Percentiles rank a stretch among this genome's conserved stretches.
Conservation (phyloP, 2,888 invertebrate genomes). For the Sarcophaga carnaria region DNA sequence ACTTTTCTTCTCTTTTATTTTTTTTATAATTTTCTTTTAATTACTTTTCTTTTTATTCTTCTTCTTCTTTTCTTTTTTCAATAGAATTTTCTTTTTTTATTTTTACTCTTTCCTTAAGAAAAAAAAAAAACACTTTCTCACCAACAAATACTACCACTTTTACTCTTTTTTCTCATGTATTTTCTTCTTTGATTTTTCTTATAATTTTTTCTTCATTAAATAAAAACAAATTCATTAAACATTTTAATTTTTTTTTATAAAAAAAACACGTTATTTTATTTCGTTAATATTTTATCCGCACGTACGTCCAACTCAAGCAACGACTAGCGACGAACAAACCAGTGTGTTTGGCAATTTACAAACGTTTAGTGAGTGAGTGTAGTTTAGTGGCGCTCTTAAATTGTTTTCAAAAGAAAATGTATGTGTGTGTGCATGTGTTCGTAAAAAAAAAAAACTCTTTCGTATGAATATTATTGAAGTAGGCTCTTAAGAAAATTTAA, state of each 20-base stretch:
- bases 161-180: not conserved
- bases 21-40: slow-evolving; percentile 8
- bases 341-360: slow-evolving; percentile 59
- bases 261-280: slow-evolving; percentile 42
- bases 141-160: not conserved
- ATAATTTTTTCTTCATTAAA: not conserved
- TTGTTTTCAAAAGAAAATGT: not conserved
- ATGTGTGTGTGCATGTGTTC: too few species aligned
- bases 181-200: too few species aligned
- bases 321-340: slow-evolving; percentile 71
- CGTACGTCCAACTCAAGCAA: slow-evolving; percentile 70
- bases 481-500: too few species aligned
- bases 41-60: not conserved
- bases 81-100: not conserved
- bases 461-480: too few species aligned
- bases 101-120: slow-evolving; percentile 7
- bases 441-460: too few species aligned
- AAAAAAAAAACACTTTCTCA: slow-evolving; percentile 16
- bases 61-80: not conserved
- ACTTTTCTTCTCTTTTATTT: not conserved
- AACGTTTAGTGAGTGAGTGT: slow-evolving; percentile 16
- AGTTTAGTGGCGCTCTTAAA: not conserved
- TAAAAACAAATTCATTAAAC: not conserved
- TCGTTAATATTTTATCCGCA: slow-evolving; percentile 62
- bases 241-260: too few species aligned